Conservation (phyloP, 2,888 invertebrate genomes). For the Yponomeuta sedellus region DNA sequence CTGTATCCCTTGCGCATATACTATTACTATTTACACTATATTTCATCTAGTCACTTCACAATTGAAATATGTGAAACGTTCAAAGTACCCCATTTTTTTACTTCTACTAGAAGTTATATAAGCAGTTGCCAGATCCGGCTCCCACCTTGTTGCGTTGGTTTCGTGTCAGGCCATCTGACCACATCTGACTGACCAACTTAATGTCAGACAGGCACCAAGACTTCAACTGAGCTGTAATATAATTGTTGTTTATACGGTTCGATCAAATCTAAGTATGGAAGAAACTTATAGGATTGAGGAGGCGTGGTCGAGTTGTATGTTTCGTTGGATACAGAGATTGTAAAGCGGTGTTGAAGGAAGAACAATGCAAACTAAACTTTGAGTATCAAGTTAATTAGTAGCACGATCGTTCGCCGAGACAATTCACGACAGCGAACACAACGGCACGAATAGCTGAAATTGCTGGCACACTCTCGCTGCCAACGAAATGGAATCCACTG, state of each 20-base stretch:
- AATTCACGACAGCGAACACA: slow-evolving; percentile 47
- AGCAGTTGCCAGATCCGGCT: background rate
- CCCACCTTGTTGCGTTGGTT: background rate
- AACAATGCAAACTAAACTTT: too few relatives aligned
- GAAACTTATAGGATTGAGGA: too few relatives aligned
- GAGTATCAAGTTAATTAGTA: background rate
- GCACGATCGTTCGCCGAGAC: slow-evolving; percentile 33
- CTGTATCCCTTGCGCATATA: too few relatives aligned
- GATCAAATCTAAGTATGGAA: background rate
- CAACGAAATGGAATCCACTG: slow-evolving; percentile 70
- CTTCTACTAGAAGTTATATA: too few relatives aligned
- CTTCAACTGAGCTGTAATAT: background rate
- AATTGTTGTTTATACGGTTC: background rate
- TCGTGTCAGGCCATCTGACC: background rate
- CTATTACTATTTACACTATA: too few relatives aligned
- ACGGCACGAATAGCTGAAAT: slow-evolving; percentile 59
- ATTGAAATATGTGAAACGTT: too few relatives aligned
- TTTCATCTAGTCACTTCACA: too few relatives aligned
- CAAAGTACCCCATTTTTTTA: too few relatives aligned
- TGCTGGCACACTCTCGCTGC: slow-evolving; percentile 55
- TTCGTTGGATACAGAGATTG: too few relatives aligned
- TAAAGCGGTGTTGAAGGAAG: too few relatives aligned
- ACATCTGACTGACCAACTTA: slow-evolving; percentile 19
- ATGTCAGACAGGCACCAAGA: slow-evolving; percentile 17
- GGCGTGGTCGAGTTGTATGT: too few relatives aligned